A percentile compares a stretch with the other conserved stretches of the same genome.
Conservation (phyloP, 2,888 invertebrate species). For the Meiosimyza platycephala region DNA sequence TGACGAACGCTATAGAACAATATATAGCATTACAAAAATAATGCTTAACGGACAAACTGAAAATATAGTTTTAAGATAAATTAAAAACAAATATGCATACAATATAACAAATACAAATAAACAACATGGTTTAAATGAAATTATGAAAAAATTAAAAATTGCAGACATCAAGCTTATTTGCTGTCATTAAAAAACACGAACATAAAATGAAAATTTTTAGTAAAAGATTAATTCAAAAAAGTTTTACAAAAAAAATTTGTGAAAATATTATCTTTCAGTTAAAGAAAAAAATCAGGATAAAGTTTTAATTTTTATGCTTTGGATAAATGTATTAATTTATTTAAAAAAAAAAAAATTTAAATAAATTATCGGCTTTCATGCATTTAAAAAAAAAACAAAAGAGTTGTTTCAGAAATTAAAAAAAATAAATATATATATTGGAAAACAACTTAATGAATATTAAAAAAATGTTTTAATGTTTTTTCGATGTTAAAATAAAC, state of each 20-base stretch:
- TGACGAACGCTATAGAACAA: too few species aligned
- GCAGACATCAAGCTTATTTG: not conserved
- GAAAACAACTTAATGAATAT: slow-evolving; percentile 12
- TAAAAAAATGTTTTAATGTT: slow-evolving; percentile 1
- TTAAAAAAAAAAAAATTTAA: not conserved
- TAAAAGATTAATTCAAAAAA: not conserved
- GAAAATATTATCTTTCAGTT: too few species aligned
- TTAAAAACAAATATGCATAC: slow-evolving; percentile 45
- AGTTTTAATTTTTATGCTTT: too few species aligned
- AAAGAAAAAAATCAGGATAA: too few species aligned
- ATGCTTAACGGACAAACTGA: not conserved
- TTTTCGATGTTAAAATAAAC: slow-evolving; percentile 23
- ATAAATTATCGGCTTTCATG: slow-evolving; percentile 30
- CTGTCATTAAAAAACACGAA: slow-evolving; percentile 4
- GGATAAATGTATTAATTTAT: not conserved
- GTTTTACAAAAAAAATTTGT: too few species aligned
- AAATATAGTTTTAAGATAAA: not conserved
- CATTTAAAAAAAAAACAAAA: slow-evolving; percentile 14
- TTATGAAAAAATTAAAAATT: too few species aligned
- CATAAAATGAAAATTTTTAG: not conserved
- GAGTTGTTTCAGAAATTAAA: too few species aligned
- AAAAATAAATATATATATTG: not conserved
- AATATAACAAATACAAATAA: slow-evolving; percentile 36
- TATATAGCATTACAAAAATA: too few species aligned
- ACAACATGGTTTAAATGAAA: not conserved